Evolutionary conservation across 2,113 vertebrate genomes (phyloP).

Genomic region (Pampusana beccarii): DNA sequence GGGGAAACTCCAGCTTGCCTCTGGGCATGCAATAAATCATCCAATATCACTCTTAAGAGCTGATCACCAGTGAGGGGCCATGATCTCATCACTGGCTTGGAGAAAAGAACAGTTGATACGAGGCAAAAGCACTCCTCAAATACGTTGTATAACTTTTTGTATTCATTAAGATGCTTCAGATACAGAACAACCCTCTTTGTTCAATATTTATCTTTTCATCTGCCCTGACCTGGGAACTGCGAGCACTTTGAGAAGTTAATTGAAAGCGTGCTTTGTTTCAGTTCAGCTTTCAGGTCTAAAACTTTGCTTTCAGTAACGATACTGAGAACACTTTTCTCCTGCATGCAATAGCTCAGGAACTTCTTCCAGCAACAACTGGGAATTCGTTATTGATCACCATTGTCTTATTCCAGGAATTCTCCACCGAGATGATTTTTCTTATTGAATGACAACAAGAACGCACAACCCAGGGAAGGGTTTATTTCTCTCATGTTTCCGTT

Average conservation of each 20-base stretch:
- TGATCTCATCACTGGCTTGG: neutral
- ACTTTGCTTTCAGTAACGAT: neutral
- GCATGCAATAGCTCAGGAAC: neutral
- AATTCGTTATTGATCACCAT: neutral
- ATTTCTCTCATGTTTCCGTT: neutral
- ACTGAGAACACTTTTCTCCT: slow-evolving; percentile 18
- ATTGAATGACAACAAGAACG: neutral
- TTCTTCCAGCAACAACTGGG: slow-evolving; percentile 13
- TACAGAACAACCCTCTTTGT: slow-evolving; percentile 16
- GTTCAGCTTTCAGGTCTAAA: slow-evolving; percentile 40
- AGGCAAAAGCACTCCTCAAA: neutral
- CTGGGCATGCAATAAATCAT: neutral
- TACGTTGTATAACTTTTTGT: neutral
- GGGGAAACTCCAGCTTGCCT: slow-evolving; percentile 1
- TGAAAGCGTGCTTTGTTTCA: slow-evolving; percentile 50
- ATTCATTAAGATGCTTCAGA: slow-evolving; percentile 56
- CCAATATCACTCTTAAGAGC: neutral
- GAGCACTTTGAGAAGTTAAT: slow-evolving; percentile 52
- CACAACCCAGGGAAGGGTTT: neutral
- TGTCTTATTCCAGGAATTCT: slow-evolving; percentile 41
- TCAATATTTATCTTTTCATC: slow-evolving; percentile 65
- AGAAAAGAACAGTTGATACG: neutral
- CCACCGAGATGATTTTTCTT: neutral
- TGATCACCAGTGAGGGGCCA: neutral
- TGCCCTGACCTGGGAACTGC: slow-evolving; percentile 44